Conservation (phyloP, 1,140 invertebrate genomes). For the Danaus melanippus region DNA sequence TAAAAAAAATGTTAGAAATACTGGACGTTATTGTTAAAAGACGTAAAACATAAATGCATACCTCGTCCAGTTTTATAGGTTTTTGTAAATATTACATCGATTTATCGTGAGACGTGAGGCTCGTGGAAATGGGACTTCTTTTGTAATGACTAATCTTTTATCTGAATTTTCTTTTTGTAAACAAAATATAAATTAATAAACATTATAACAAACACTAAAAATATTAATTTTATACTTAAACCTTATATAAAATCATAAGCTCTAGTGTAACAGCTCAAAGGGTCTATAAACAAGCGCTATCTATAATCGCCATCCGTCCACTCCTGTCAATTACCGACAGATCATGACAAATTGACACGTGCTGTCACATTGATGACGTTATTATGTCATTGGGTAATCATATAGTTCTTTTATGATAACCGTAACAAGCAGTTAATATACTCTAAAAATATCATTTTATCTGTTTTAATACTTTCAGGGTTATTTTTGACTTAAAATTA, state of each 20-base stretch:
- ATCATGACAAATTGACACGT: conserved; percentile 26
- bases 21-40: too few species aligned
- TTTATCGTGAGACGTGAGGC: conserved; percentile 59
- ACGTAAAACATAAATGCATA: too few species aligned
- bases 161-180: too few species aligned
- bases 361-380: conserved; percentile 24
- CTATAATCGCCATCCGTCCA: conserved; percentile 31
- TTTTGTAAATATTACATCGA: conserved; percentile 45
- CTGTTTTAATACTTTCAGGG: too few species aligned
- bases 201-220: too few species aligned
- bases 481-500: too few species aligned
- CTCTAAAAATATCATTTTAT: background rate
- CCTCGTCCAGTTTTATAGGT: conserved; percentile 9
- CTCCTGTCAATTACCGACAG: conserved; percentile 33
- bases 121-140: conserved; percentile 59
- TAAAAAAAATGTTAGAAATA: too few species aligned
- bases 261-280: conserved; percentile 17
- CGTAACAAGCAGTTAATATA: background rate
- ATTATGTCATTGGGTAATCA: conserved; percentile 20
- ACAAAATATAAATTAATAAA: too few species aligned
- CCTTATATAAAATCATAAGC: too few species aligned
- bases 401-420: too few species aligned
- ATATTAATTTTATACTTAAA: too few species aligned
- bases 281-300: conserved; percentile 39
- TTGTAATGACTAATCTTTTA: conserved; percentile 41